Conservation (phyloP, 2,888 invertebrate species). For the Electrophaes corylata region DNA sequence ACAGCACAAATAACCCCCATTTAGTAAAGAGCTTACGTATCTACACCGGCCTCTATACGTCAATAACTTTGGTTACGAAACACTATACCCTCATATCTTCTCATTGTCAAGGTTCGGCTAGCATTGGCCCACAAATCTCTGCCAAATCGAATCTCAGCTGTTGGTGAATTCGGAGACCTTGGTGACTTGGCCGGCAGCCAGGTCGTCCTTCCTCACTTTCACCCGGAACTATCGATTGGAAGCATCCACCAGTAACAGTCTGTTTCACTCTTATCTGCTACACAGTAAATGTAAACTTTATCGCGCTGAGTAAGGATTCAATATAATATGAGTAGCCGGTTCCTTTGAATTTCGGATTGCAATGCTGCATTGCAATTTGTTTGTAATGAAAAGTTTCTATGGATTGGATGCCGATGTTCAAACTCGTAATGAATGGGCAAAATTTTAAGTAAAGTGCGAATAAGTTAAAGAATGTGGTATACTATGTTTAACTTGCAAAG, state of each 20-base stretch:
- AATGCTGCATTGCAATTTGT: neutral
- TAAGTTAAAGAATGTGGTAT: neutral
- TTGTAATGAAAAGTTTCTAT: no score
- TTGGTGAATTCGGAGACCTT: conserved; percentile 23
- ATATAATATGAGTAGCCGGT: neutral
- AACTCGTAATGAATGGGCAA: neutral
- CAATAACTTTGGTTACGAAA: conserved; percentile 2
- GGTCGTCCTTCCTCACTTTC: conserved; percentile 51
- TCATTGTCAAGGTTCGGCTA: conserved; percentile 29
- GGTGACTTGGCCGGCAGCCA: conserved; percentile 44
- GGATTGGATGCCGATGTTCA: neutral
- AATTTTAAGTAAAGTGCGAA: neutral
- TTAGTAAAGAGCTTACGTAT: neutral
- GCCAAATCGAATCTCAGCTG: conserved; percentile 22
- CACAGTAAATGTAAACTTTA: neutral
- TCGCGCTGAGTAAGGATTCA: neutral
- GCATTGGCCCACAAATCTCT: conserved; percentile 18
- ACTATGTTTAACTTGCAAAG: neutral
- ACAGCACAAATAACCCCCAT: neutral
- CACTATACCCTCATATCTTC: conserved; percentile 13
- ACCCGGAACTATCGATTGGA: conserved; percentile 47
- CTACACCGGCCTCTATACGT: neutral
- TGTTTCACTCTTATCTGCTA: neutral
- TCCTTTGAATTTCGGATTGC: neutral
- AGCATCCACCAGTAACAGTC: conserved; percentile 21